Percentiles rank a stretch among this genome's conserved stretches.
phyloP scores from a whole-genome alignment of 53 echinoderm and acorn worm genomes.

The Echinarachnius parma region DNA sequence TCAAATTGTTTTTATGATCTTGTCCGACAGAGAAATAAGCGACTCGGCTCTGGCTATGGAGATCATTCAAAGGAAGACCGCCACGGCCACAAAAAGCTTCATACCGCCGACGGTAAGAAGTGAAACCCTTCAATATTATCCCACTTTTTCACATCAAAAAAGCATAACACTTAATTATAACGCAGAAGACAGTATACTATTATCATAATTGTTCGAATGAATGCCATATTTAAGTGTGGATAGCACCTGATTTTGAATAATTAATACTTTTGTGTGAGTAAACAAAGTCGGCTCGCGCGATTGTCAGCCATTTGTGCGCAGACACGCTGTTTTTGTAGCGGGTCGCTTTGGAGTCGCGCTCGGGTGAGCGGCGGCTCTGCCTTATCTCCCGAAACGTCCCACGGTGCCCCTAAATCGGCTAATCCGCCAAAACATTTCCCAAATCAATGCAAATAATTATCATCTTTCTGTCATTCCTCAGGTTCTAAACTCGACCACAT shows the following conservation, averaged over 20 bases:
- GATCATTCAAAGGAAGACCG: conserved; percentile 72
- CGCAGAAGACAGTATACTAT: not conserved
- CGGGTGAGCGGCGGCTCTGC: conserved; percentile 20
- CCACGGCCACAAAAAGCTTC: conserved; percentile 70
- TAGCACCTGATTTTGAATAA: conserved; percentile 4
- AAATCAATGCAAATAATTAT: too few species aligned
- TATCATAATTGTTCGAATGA: too few species aligned
- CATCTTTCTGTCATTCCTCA: conserved; percentile 35
- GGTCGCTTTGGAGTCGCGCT: conserved; percentile 7
- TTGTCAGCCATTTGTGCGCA: conserved; percentile 2
- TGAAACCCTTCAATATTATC: conserved; percentile 11
- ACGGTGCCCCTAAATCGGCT: not conserved
- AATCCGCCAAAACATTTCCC: too few species aligned
- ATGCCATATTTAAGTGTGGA: too few species aligned
- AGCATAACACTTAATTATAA: not conserved
- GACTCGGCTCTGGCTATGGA: conserved; percentile 66
- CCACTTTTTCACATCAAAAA: not conserved
- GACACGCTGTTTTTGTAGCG: not conserved
- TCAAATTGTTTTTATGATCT: conserved; percentile 40
- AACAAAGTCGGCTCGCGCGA: conserved; percentile 29
- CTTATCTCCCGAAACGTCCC: not conserved
- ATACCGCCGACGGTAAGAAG: conserved; percentile 42
- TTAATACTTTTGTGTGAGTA: not conserved
- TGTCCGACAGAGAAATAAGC: conserved; percentile 72
- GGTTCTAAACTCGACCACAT: conserved; percentile 66